Conservation (phyloP, 1,140 invertebrate genomes). For the Palaemon carinicauda region DNA sequence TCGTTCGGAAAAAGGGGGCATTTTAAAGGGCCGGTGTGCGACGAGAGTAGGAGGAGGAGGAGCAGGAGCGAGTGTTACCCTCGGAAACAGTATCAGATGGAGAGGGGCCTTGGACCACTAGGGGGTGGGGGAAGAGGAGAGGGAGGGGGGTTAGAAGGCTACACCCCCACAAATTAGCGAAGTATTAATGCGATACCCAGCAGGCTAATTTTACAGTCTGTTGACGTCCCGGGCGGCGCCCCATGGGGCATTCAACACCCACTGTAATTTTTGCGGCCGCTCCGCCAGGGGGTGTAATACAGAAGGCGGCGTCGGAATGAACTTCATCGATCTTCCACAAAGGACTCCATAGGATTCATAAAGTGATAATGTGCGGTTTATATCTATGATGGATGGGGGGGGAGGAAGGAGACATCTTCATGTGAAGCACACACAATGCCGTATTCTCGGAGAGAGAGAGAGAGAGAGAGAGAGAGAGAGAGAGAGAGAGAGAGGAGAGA, state of each 20-base stretch:
- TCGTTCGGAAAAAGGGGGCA: not conserved
- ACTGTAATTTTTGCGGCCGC: conserved; percentile 8
- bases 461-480: conserved; percentile 20
- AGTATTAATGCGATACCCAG: conserved; percentile 35
- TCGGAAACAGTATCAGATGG: conserved; percentile 26
- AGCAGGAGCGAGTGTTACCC: not conserved
- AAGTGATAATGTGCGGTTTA: not conserved
- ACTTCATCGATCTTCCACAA: not conserved
- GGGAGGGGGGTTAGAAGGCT: not conserved
- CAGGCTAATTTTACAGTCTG: conserved; percentile 41
- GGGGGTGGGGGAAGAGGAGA: too few species aligned
- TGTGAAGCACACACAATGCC: too few species aligned
- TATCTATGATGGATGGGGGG: too few species aligned
- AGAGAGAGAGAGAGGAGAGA: not conserved
- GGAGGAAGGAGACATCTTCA: too few species aligned
- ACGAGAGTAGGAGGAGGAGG: not conserved
- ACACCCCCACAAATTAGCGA: conserved; percentile 39
- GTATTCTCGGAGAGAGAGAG: not conserved
- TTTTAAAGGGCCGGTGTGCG: not conserved
- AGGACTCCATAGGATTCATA: not conserved
- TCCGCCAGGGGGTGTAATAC: not conserved
- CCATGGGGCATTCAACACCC: conserved; percentile 10
- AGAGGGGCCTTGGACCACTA: not conserved
- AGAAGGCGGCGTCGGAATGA: not conserved
- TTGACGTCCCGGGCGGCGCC: not conserved